Base-by-base conservation (phyloP, 2,113 vertebrate species). In the Cebidichthys violaceus region DNA sequence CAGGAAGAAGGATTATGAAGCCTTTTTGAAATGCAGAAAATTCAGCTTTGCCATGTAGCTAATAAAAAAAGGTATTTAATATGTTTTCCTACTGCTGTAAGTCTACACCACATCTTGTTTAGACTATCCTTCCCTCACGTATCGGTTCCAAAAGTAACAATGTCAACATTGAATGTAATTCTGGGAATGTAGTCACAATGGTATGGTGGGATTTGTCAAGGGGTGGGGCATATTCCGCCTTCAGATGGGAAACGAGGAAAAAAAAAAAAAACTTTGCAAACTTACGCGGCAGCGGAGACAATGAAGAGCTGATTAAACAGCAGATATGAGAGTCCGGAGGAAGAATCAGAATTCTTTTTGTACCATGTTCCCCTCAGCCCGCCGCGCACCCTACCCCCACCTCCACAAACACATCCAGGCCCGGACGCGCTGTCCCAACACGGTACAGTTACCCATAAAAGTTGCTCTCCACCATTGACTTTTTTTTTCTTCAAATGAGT, bases 161-260 rank as follows among this genome's bases (percentile, higher is more conserved):
- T 82, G 86, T 89, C 75, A 88, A 82, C 79, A 86, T 31, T 64
- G 52, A 84, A 15, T 6, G 35, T 9, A 43, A 66, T 89, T 92
- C 87, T 86, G 82, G 89, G 89, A 90, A 92, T 83, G 90, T 62
- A 84, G 85, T 87, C 88, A 80, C 78, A 76, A 33, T 78, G 83
- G 79, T 86, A 77, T 88, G 89, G 89, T 92, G 94, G 88, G 91
- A 83, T 93, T 60, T 93, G 92, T 91, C 81, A 29, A 94, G 94
- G 94, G 95, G 95, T 94, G 95, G 94, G 94, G 94, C 94, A 87
- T 90, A 83, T 91, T 91, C 92, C 85, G 87, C 85, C 89, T 87
- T 84, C 84, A 84, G 82, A 89, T 90, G 81, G 80, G 89, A 91
- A 92, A 92, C 75, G 15, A 74, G 18, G 27, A 64, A 31, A 60